A percentile compares a stretch with the other conserved stretches of the same genome.
Conservation (phyloP, 2,888 invertebrate genomes). For the Pteria penguin region DNA sequence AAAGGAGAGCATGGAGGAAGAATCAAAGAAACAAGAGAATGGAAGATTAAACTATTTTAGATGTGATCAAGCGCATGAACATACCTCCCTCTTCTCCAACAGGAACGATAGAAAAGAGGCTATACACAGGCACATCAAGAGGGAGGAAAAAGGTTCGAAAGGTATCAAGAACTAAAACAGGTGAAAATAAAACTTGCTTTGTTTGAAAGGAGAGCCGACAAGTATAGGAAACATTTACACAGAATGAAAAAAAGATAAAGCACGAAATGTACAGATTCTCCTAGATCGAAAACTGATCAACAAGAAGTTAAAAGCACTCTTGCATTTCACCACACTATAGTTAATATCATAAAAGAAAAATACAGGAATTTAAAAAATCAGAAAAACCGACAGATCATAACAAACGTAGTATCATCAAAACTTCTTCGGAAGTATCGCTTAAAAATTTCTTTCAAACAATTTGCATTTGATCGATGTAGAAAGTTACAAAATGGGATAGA, state of each 20-base stretch:
- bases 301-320: not conserved
- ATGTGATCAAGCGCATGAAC: too few species aligned
- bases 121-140: not conserved
- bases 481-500: not conserved
- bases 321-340: not conserved
- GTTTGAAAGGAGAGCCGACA: not conserved
- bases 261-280: too few species aligned
- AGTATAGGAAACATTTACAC: too few species aligned
- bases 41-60: too few species aligned
- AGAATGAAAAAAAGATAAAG: too few species aligned
- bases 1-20: too few species aligned
- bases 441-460: not conserved
- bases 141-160: not conserved
- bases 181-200: not conserved
- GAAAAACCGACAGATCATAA: not conserved
- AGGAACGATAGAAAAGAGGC: not conserved
- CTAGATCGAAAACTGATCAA: not conserved
- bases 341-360: constrained; percentile 1
- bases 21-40: too few species aligned
- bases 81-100: not conserved
- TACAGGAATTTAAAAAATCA: not conserved
- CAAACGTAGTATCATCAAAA: constrained; percentile 1
- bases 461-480: constrained; percentile 3
- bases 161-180: not conserved
- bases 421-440: not conserved